A percentile compares a stretch with the other conserved stretches of the same genome.
These are phyloP conservation scores for Aplysina aerophoba DNA, from an alignment of 37 sponge, comb jelly and placozoan species.

Conservation along the genomic window DNA sequence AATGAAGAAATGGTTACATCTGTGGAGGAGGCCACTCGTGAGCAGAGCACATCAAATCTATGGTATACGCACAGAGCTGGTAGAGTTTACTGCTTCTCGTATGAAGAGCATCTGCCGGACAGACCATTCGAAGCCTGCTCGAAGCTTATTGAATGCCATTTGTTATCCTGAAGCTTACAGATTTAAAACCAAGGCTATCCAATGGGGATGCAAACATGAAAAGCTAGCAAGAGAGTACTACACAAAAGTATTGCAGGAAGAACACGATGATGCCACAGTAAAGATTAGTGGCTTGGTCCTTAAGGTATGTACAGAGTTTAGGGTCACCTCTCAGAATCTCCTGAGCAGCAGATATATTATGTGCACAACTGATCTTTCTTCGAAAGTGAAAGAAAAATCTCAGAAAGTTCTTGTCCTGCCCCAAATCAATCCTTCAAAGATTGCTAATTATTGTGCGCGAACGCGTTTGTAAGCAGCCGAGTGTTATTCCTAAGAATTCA, in stretches of 20 bases:
- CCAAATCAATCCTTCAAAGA: too few relatives aligned
- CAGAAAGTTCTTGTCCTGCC: too few relatives aligned
- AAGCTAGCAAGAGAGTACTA: slow-evolving; percentile 36
- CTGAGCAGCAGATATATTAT: not conserved
- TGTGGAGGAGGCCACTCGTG: slow-evolving; percentile 26
- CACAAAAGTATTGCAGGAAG: too few relatives aligned
- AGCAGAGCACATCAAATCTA: slow-evolving; percentile 21
- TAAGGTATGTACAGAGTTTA: slow-evolving; percentile 2
- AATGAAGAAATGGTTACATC: slow-evolving; percentile 18
- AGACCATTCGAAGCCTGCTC: slow-evolving; percentile 17
- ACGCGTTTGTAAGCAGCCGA: too few relatives aligned
- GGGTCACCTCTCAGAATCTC: slow-evolving; percentile 20
- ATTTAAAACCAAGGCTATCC: slow-evolving; percentile 22
- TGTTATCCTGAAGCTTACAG: slow-evolving; percentile 40
- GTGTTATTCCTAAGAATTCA: too few relatives aligned
- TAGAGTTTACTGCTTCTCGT: slow-evolving; percentile 41
- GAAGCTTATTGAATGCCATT: slow-evolving; percentile 24
- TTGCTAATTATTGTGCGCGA: too few relatives aligned
- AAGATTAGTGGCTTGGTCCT: slow-evolving; percentile 35
- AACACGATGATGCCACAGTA: slow-evolving; percentile 7
- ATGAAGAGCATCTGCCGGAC: slow-evolving; percentile 44
- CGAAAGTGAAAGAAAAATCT: too few relatives aligned
- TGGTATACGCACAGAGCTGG: slow-evolving; percentile 50
- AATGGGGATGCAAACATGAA: slow-evolving; percentile 50
- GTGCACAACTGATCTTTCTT: slow-evolving; percentile 13